These are phyloP conservation scores for Hafferia zeledoni DNA, from an alignment of 2,797 vertebrate species.

Conservation along the genomic window DNA sequence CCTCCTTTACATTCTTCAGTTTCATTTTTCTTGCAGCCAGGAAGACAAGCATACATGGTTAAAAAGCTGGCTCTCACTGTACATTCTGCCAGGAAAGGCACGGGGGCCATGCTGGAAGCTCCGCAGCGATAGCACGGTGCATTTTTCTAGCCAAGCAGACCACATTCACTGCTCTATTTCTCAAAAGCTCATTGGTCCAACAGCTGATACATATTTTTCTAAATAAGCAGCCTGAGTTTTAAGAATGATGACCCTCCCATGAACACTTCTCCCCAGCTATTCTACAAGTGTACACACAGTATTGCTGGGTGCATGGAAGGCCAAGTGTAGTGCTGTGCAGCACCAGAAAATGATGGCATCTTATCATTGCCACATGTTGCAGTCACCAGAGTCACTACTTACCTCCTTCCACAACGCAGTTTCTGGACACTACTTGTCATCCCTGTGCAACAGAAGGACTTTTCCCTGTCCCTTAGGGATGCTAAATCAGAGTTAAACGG, in stretches of 20 bases:
- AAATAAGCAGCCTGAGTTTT: neutral
- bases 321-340: neutral
- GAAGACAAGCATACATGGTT: neutral
- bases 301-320: neutral
- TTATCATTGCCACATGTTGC: fast-evolving
- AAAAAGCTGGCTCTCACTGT: neutral
- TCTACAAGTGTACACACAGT: neutral
- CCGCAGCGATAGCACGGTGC: fast-evolving
- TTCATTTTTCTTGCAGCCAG: neutral
- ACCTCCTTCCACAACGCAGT: neutral
- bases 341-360: neutral
- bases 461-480: neutral
- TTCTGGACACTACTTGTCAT: neutral
- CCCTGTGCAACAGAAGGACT: neutral
- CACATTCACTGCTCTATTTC: neutral
- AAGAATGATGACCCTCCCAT: neutral
- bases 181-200: neutral
- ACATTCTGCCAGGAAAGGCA: neutral
- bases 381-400: neutral
- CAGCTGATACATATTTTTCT: neutral
- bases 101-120: neutral
- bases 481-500: neutral
- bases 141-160: neutral
- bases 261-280: neutral
- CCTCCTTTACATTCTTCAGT: neutral